Evolutionary conservation across 2,888 invertebrate genomes (phyloP).

Genomic region (Dendrolimus houi): DNA sequence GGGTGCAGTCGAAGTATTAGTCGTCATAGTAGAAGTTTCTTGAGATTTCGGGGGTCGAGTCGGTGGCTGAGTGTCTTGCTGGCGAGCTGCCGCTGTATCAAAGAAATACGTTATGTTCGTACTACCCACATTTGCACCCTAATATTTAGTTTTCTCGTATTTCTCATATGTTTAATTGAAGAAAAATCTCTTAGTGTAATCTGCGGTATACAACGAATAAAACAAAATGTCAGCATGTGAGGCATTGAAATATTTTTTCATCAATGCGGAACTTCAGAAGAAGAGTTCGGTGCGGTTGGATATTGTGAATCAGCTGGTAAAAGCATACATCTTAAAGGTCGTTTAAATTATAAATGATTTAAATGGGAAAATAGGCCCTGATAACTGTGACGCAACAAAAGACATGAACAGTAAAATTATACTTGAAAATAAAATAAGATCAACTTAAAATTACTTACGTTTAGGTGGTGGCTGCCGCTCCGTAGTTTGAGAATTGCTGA

Average conservation of each 20-base stretch:
- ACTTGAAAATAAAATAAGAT: background rate
- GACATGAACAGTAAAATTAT: background rate
- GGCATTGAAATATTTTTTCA: too few species aligned
- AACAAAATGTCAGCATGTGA: too few species aligned
- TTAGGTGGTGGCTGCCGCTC: constrained; percentile 66
- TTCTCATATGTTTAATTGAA: too few species aligned
- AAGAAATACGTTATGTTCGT: background rate
- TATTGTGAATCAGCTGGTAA: too few species aligned
- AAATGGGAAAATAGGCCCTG: too few species aligned
- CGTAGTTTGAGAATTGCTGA: constrained; percentile 68
- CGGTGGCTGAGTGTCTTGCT: constrained; percentile 67
- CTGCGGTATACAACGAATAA: too few species aligned
- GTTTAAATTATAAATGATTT: too few species aligned
- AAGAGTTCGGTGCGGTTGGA: too few species aligned
- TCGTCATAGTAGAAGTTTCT: constrained; percentile 81
- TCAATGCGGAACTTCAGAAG: too few species aligned
- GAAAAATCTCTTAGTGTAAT: too few species aligned
- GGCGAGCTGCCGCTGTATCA: constrained; percentile 53
- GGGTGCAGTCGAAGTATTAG: constrained; percentile 78
- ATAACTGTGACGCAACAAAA: too few species aligned
- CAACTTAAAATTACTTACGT: constrained; percentile 35
- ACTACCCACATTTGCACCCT: background rate
- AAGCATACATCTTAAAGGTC: too few species aligned
- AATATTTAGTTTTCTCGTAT: background rate
- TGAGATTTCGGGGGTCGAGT: constrained; percentile 83